phyloP scores from a whole-genome alignment of 2,888 invertebrate species.

The Luperina testacea region DNA sequence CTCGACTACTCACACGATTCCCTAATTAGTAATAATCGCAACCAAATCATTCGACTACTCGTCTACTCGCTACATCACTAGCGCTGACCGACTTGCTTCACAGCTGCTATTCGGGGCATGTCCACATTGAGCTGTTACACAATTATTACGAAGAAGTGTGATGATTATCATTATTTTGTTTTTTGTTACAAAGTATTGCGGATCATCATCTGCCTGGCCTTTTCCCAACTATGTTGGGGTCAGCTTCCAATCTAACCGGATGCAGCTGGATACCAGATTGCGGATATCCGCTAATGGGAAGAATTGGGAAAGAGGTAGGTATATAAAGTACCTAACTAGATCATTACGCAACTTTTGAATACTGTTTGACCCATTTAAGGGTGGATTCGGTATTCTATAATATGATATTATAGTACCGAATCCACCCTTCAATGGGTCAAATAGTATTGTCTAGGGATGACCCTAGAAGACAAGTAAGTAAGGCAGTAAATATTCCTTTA shows the following conservation, averaged over 20 bases:
- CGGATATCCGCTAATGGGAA: neutral
- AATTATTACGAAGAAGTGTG: constrained; percentile 57
- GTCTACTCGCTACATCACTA: constrained; percentile 35
- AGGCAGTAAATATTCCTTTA: neutral
- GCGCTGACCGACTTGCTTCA: constrained; percentile 47
- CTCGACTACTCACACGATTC: neutral
- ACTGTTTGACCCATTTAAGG: neutral
- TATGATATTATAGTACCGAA: too few relatives aligned
- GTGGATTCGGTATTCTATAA: neutral
- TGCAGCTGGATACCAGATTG: neutral
- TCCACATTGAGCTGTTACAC: constrained; percentile 58
- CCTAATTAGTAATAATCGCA: neutral
- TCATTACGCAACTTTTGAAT: neutral
- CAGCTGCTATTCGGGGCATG: constrained; percentile 59
- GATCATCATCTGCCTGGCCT: neutral
- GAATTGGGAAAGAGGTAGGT: neutral
- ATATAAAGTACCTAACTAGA: neutral
- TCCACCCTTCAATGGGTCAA: too few relatives aligned
- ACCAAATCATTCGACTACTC: neutral
- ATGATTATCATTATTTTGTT: constrained; percentile 32
- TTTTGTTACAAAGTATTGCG: constrained; percentile 22
- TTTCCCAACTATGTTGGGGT: neutral
- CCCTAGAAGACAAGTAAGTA: neutral
- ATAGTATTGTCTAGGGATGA: too few relatives aligned
- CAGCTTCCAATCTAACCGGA: neutral